Conservation (phyloP, 2,888 invertebrate genomes). For the Coelinius sp. region DNA sequence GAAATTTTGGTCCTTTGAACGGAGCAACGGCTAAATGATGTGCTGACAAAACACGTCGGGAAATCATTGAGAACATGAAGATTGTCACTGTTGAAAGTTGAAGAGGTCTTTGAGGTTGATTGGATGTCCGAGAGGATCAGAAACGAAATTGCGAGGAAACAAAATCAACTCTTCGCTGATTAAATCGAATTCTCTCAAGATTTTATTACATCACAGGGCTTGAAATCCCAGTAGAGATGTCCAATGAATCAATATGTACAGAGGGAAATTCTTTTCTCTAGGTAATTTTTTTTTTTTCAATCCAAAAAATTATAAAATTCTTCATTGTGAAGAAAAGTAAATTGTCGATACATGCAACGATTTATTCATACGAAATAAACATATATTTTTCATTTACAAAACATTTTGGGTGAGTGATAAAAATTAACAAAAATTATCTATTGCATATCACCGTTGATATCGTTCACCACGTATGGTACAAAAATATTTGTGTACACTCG, state of each 20-base stretch:
- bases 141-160: neutral
- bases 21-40: conserved; percentile 12
- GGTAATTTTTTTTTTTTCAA: neutral
- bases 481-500: conserved; percentile 25
- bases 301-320: neutral
- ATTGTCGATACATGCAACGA: conserved; percentile 17
- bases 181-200: neutral
- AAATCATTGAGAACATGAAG: neutral
- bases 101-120: neutral
- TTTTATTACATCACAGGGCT: neutral
- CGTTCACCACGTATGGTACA: conserved; percentile 28
- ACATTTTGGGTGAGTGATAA: neutral
- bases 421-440: conserved; percentile 22
- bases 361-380: neutral
- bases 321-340: neutral
- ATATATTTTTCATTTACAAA: neutral
- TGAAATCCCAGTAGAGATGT: neutral
- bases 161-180: neutral
- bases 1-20: conserved; percentile 17
- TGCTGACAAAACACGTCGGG: neutral
- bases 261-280: neutral
- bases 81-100: neutral
- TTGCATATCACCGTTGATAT: conserved; percentile 29
- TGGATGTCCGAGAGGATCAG: neutral
- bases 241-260: neutral